Evolutionary conservation across 2,797 vertebrate genomes (phyloP), one percentile per base, ranked within the genome.

Genomic region (Sitta carolinensis): DNA sequence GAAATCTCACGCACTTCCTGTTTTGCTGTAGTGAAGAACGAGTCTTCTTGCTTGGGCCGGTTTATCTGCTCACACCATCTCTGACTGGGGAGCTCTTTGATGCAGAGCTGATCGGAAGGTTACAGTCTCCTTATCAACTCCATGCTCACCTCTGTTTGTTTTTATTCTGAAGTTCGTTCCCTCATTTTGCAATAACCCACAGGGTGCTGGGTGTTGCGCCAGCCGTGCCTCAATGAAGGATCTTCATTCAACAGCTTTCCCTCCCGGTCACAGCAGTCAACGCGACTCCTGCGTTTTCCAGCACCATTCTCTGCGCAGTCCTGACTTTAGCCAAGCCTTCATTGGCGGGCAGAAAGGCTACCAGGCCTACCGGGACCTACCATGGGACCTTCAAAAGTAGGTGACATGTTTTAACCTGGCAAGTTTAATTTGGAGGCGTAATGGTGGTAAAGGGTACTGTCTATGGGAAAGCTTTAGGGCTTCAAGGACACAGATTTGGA

Each of bases 321-420:
- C 94, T 74, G 94, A 93, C 81, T 97, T 97, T 32, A 94, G 90
- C 36, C 93, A n/a, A 84, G 87, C 95, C 67, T 91, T 93, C 21
- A 78, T 89, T 64, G 95, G 95, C 0, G 88, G 93, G 51, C 95
- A 95, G 57, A 91, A 90, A 58, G 96, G 93, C 85, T 97, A 97
- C 62, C 95, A 95, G 76, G 87, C 70, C 86, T 97, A 94, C 89
- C 83, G 94, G 58, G 94, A 96, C 20, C 79, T 90, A 10, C 94
- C 95, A 94, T 95, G 96, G 96, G 94, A 94, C 26, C 87, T 96
- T 82, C 96, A 96, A 92, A 97, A 96, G 97, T 97, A 97, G 80
- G 97, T 97, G 75, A 17, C 5, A 0, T 68, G 21, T 88, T 91
- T 91, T 57, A 83, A 70, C 30, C 72, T 2, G 0, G 34, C 30